Evolutionary conservation across 2,797 vertebrate species (phyloP), one percentile per base, ranked within the genome.

Genomic region (Chaetodon trifasciatus): DNA sequence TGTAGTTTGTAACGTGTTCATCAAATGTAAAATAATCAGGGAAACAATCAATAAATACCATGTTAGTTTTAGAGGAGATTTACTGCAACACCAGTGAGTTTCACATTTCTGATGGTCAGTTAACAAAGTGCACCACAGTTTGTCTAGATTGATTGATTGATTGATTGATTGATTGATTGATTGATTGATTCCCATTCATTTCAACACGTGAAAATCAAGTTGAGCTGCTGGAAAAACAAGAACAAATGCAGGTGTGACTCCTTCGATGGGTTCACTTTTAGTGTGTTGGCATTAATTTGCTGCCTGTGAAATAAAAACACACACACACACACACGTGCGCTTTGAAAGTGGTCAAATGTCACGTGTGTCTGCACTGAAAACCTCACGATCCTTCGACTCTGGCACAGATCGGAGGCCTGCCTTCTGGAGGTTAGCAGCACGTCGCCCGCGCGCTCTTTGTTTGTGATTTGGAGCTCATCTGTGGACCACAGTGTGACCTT

Each of bases 401-500:
- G 28, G 4, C 17, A 73, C 13, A 61, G 78, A 65, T 21, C 42
- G 65, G n/a, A 5, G n/a, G 12, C 9, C 23, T 46, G 1, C 55
- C 70, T 65, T 46, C 47, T 24, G 24, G 55, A 46, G 66, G 10
- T 61, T 60, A 6, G 66, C 78, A 78, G 79, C 65, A 81, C 58
- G 79, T 65, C 60, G 42, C 63, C 81, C 13, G 72, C 83, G 81
- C 19, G n/a, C 3, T 78, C 85, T 89, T 85, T 85, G 84, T 88
- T 90, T 78, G 74, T 67, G 24, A 85, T 85, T 73, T 71, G 55
- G 39, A 65, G 47, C 64, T 87, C 78, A 60, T 81, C 81, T 40
- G 63, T 53, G 76, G 70, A 88, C 52, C 23, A 40, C 7, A 55
- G 78, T 58, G 69, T 91, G 93, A 94, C 89, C 92, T 91, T 76